Conservation (phyloP, 2,113 vertebrate genomes). For the Menura novaehollandiae region DNA sequence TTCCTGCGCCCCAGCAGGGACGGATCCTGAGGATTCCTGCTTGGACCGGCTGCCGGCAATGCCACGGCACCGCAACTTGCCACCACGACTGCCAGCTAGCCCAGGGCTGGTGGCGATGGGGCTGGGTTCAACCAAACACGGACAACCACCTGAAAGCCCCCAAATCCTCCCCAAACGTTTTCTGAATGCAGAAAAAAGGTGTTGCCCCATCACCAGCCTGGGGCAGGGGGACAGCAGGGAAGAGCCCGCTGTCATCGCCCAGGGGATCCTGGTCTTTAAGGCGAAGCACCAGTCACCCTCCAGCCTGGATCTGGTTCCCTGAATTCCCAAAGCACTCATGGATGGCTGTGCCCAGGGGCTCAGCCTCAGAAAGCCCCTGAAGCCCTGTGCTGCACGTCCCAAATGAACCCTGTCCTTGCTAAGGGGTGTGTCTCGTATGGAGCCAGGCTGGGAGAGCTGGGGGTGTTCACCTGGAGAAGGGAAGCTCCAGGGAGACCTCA, state of each 20-base stretch:
- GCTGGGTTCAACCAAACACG: fast-evolving
- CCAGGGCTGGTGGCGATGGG: not conserved
- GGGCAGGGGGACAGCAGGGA: not conserved
- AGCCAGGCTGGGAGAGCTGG: not conserved
- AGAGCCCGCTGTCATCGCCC: not conserved
- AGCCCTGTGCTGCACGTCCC: not conserved
- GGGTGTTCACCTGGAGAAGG: not conserved
- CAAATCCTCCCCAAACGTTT: not conserved
- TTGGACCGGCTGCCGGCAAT: not conserved
- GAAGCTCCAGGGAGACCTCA: not conserved
- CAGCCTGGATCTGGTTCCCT: not conserved
- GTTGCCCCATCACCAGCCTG: not conserved
- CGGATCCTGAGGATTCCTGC: not conserved
- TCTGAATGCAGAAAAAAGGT: not conserved
- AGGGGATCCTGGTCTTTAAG: not conserved
- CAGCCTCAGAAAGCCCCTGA: not conserved
- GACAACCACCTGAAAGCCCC: fast-evolving
- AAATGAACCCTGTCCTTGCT: not conserved
- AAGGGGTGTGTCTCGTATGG: fast-evolving
- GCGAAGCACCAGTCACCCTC: not conserved
- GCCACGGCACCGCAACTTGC: fast-evolving
- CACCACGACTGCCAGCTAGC: fast-evolving
- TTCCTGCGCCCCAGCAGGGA: fast-evolving
- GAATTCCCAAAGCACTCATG: not conserved
- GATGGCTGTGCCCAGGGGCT: not conserved